A percentile compares a stretch with the other conserved stretches of the same genome.
These are phyloP conservation scores for Corvus cornix DNA, from an alignment of 2,113 vertebrate species.

Conservation along the genomic window DNA sequence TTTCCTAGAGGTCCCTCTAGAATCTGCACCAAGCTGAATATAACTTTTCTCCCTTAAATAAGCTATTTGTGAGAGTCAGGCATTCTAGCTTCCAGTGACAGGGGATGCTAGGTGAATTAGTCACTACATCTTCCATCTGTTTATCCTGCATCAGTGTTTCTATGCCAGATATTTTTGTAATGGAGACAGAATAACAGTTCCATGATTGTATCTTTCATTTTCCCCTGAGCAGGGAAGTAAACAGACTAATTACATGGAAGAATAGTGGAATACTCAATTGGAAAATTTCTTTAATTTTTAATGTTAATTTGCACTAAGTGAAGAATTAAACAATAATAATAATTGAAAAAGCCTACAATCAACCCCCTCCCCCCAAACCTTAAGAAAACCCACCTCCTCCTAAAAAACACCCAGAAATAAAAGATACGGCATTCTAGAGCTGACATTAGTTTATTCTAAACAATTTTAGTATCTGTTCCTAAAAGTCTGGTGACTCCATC, in stretches of 20 bases:
- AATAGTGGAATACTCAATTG: neutral
- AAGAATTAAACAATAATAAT: neutral
- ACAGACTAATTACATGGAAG: neutral
- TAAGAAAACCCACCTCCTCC: neutral
- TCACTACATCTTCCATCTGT: slow-evolving; percentile 13
- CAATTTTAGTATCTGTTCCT: neutral
- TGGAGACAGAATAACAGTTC: neutral
- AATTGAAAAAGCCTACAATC: neutral
- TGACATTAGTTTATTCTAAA: neutral
- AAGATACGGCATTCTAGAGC: neutral
- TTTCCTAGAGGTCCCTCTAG: neutral
- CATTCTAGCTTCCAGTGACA: neutral
- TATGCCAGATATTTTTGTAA: neutral
- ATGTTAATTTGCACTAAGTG: neutral
- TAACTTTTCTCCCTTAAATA: neutral
- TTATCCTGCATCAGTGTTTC: neutral
- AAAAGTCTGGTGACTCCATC: neutral
- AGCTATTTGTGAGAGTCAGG: neutral
- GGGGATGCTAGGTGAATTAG: slow-evolving; percentile 26
- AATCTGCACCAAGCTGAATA: neutral
- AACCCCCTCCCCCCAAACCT: accelerated
- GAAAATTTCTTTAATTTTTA: neutral
- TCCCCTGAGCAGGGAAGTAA: neutral
- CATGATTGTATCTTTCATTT: neutral
- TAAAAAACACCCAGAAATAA: neutral